These are phyloP conservation scores for Andrena flavipes DNA, from an alignment of 2,888 invertebrate species.

Conservation along the genomic window DNA sequence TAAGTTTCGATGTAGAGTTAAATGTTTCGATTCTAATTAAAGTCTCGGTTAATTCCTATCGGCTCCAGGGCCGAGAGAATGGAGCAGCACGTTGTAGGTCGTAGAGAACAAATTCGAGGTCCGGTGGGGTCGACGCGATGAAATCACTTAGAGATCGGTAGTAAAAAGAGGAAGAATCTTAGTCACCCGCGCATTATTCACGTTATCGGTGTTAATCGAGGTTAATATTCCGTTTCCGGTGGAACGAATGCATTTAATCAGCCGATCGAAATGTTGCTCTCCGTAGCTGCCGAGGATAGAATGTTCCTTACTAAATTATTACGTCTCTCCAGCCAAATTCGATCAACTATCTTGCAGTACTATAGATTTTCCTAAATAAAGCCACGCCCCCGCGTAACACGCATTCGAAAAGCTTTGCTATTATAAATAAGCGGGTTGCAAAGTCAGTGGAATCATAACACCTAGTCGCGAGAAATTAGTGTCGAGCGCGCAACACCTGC, in stretches of 20 bases:
- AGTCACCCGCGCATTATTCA: slow-evolving; percentile 68
- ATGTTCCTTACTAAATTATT: no score
- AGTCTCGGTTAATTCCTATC: slow-evolving; percentile 14
- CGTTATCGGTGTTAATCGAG: slow-evolving; percentile 71
- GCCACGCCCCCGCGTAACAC: no score
- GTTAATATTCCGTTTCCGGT: slow-evolving; percentile 79
- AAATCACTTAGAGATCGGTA: slow-evolving; percentile 61
- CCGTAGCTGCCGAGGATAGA: no score
- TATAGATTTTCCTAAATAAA: no score
- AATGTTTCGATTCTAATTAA: neutral
- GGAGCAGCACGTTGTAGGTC: slow-evolving; percentile 34
- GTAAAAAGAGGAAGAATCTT: slow-evolving; percentile 66
- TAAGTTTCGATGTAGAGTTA: neutral
- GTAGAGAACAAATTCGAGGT: slow-evolving; percentile 47
- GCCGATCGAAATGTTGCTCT: slow-evolving; percentile 6
- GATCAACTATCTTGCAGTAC: no score
- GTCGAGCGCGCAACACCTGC: slow-evolving; percentile 46
- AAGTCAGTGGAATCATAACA: neutral
- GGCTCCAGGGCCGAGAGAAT: slow-evolving; percentile 18
- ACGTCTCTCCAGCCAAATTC: no score
- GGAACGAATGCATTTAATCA: neutral
- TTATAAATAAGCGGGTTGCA: neutral
- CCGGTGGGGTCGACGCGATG: slow-evolving; percentile 56
- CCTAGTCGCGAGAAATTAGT: slow-evolving; percentile 42
- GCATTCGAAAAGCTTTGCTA: no score